Percentiles rank a stretch among this genome's conserved stretches.
These are phyloP conservation scores for Rhogogaster chlorosoma DNA, from an alignment of 2,888 invertebrate species.

Conservation along the genomic window DNA sequence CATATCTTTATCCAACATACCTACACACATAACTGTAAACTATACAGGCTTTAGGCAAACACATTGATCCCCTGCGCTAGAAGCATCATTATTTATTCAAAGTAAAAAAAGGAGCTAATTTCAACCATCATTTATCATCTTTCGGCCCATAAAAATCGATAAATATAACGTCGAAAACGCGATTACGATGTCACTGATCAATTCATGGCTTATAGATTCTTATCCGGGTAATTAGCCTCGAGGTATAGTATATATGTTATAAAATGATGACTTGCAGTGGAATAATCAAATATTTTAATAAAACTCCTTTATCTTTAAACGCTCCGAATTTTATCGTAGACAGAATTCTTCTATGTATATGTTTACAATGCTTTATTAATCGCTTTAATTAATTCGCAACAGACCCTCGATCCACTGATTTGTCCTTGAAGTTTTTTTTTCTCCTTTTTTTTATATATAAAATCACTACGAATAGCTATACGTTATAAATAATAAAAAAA, in stretches of 20 bases:
- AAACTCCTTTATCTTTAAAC: no score
- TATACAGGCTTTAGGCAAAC: neutral
- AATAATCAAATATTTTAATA: neutral
- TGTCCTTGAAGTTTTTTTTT: neutral
- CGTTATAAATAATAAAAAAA: neutral
- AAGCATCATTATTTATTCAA: neutral
- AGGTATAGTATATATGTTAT: neutral
- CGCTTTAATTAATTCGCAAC: neutral
- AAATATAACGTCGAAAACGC: neutral
- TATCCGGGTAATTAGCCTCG: neutral
- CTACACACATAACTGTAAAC: conserved; percentile 23
- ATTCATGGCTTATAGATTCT: neutral
- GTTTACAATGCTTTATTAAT: no score
- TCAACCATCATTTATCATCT: neutral
- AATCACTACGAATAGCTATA: neutral
- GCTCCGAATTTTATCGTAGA: no score
- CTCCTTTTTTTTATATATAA: neutral
- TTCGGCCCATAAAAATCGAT: neutral
- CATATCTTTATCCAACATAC: neutral
- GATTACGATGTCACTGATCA: neutral
- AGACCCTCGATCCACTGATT: neutral
- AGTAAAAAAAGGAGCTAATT: neutral
- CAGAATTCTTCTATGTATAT: no score
- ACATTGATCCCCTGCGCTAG: neutral
- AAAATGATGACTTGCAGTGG: neutral